Evolutionary conservation across 2,797 vertebrate species (phyloP).

Genomic region (Garrulus glandarius): DNA sequence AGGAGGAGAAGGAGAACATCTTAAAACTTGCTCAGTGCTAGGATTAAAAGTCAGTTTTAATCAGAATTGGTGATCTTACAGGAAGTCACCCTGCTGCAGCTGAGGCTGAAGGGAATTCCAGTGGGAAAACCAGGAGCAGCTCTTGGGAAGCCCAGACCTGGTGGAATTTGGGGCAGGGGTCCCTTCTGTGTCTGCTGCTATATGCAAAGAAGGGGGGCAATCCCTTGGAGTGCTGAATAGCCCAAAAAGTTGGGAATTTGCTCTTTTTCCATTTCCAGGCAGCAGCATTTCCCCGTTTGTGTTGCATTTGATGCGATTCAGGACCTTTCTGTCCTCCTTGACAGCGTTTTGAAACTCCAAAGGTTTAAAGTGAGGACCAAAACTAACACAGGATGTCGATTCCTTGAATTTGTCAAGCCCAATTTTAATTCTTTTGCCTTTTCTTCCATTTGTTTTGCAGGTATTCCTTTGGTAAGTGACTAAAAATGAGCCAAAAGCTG

Average conservation of each 20-base stretch:
- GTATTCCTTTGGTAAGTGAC: slow-evolving; percentile 94
- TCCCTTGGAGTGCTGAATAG: background rate
- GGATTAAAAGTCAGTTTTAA: background rate
- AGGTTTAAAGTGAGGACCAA: background rate
- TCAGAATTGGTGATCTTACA: background rate
- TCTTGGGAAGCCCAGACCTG: background rate
- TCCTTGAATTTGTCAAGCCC: background rate
- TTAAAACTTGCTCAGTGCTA: background rate
- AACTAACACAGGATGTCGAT: rapidly evolving
- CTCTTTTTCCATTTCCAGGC: background rate
- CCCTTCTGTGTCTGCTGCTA: background rate
- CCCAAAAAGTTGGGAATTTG: background rate
- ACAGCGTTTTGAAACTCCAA: background rate
- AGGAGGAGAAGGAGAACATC: background rate
- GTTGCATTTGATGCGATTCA: rapidly evolving
- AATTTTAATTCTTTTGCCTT: background rate
- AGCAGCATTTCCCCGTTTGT: background rate
- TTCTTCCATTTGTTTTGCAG: slow-evolving; percentile 76
- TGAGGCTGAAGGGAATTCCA: background rate
- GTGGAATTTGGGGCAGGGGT: background rate
- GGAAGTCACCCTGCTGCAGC: background rate
- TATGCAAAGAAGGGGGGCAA: rapidly evolving
- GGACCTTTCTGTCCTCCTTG: rapidly evolving
- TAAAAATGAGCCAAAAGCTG: slow-evolving; percentile 5
- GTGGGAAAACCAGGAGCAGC: background rate